A percentile compares a stretch with the other conserved stretches of the same genome.
Evolutionary conservation across 2,113 vertebrate species (phyloP).

Genomic region (Struthidea cinerea): DNA sequence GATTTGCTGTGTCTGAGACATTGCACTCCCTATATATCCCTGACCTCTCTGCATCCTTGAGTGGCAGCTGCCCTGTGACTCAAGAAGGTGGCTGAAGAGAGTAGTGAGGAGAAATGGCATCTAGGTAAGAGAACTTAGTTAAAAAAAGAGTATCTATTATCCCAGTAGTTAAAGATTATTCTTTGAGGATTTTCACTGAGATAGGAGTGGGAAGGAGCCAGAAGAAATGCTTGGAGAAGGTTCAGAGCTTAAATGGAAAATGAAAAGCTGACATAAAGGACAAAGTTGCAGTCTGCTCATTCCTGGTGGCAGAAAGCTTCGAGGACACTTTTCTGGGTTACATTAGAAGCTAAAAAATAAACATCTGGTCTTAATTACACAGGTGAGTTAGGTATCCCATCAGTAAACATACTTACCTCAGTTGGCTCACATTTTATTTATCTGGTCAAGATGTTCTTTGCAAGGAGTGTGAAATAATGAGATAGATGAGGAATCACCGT

Average conservation of each 20-base stretch:
- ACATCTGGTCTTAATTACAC: background rate
- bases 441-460: background rate
- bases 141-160: background rate
- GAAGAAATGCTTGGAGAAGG: background rate
- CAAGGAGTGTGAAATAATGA: background rate
- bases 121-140: background rate
- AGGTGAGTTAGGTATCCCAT: background rate
- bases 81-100: background rate
- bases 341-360: background rate
- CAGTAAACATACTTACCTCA: background rate
- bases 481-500: background rate
- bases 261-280: background rate
- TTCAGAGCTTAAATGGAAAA: background rate
- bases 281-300: background rate
- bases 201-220: background rate
- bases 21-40: background rate
- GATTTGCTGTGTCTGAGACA: background rate
- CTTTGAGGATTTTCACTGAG: background rate
- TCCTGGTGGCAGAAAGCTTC: background rate
- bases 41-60: background rate
- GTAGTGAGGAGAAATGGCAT: background rate
- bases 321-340: background rate
- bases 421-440: background rate
- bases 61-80: background rate
- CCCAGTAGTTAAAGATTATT: background rate